Base-by-base conservation (phyloP, 1,140 invertebrate genomes). In the Apis florea region DNA sequence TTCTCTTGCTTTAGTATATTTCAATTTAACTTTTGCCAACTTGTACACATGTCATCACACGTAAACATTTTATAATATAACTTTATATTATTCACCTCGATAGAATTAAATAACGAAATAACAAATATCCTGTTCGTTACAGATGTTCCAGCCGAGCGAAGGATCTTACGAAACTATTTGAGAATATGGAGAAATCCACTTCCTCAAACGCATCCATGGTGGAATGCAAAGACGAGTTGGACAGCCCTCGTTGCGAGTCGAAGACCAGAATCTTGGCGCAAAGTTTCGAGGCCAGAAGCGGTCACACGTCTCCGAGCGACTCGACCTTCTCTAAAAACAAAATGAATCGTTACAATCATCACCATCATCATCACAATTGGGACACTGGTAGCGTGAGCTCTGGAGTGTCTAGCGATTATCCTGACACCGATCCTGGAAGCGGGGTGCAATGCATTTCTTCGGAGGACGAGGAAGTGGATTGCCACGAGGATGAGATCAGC, bases 401-500 rank as follows among this genome's bases (percentile, higher is more conserved):
- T 0, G 94, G 94, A 0, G 94, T 95, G 0, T 94, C 94, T 19
- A 94, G 94, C 75, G 94, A 95, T 77, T 93, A 94, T 85, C 93
- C 92, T 1, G 94, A 94, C 68, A 94, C 94, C 0, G 94, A 94
- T 85, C 90, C 89, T 49, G 94, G 94, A 0, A 93, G 92, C 61
- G 90, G 90, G 6, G 87, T 87, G 8, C 90, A 90, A 0, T 93
- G 92, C 47, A 93, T 90, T 0, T 92, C 92, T 0, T 94, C 94
- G 1, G 92, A 93, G 26, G 93, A 93, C 70, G 91, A 93, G 58
- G 90, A 93, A 72, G 31, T 85, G 19, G 90, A 91, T 51, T 88
- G 85, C 13, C 86, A 86, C 53, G 86, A 91, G 0, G 90, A 93
- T 10, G 88, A 92, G 1, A 87, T 85, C 12, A 86, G 82, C 31